phyloP scores from a whole-genome alignment of 2,888 invertebrate species.

The Autographa pulchrina region DNA sequence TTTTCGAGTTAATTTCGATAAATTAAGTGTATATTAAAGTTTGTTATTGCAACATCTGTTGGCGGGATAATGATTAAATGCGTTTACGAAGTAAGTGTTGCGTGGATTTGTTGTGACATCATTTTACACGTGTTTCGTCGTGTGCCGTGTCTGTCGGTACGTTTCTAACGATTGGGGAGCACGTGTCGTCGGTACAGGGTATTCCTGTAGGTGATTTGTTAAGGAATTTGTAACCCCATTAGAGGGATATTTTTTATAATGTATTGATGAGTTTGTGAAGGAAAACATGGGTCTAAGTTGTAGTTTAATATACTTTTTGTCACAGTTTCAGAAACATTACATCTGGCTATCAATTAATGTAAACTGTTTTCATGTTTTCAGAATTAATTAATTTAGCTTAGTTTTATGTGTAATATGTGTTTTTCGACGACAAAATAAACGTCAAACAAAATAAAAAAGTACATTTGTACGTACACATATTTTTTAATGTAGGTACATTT shows the following conservation, averaged over 20 bases:
- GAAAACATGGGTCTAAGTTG: not conserved
- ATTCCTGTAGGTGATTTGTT: not conserved
- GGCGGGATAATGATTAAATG: constrained; percentile 52
- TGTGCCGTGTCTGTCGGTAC: constrained; percentile 32
- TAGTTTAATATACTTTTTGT: not conserved
- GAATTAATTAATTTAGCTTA: no score
- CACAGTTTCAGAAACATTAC: not conserved
- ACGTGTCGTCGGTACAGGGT: constrained; percentile 15
- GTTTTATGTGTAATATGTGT: no score
- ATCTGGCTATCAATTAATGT: not conserved
- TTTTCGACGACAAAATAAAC: no score
- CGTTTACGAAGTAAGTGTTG: constrained; percentile 57
- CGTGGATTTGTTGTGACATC: constrained; percentile 49
- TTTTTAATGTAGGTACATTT: no score
- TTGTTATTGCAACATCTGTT: constrained; percentile 47
- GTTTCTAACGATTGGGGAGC: constrained; percentile 31
- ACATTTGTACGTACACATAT: no score
- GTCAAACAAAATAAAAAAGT: no score
- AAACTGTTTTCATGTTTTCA: not conserved
- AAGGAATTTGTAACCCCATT: not conserved
- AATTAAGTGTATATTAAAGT: constrained; percentile 5
- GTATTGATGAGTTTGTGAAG: not conserved
- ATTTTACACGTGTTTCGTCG: constrained; percentile 55
- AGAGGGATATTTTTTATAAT: not conserved
- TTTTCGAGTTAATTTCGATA: constrained; percentile 13